phyloP scores from a whole-genome alignment of 2,113 vertebrate genomes.

The Mandrillus leucophaeus region DNA sequence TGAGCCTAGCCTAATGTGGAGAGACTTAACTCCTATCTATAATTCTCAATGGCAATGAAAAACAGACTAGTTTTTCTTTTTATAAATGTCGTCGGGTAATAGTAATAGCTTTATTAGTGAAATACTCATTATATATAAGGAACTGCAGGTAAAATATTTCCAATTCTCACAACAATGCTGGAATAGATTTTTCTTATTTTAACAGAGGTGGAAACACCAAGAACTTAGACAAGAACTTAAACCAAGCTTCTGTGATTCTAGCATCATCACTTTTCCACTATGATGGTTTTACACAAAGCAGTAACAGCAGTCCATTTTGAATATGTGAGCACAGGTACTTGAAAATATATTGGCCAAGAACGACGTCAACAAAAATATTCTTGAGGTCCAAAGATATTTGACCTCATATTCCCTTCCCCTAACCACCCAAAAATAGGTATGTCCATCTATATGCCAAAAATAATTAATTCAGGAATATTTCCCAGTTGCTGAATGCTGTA shows the following conservation, averaged over 20 bases:
- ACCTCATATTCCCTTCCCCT: not conserved
- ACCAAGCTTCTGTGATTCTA: not conserved
- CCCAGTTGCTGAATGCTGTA: not conserved
- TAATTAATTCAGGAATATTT: not conserved
- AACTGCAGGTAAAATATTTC: not conserved
- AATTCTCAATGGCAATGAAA: not conserved
- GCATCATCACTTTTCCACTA: not conserved
- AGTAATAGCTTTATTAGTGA: not conserved
- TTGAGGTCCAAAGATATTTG: not conserved
- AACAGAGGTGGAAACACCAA: not conserved
- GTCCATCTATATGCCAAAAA: not conserved
- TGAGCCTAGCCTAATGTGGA: not conserved
- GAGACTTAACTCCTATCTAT: not conserved
- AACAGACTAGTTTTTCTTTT: not conserved
- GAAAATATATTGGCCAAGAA: not conserved
- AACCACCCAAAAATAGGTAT: fast-evolving
- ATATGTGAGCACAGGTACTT: not conserved
- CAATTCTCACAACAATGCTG: not conserved
- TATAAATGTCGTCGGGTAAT: not conserved
- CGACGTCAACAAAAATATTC: not conserved
- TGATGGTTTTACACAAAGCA: not conserved
- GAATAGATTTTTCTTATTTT: not conserved
- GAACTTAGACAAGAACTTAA: not conserved
- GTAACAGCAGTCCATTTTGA: not conserved
- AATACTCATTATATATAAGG: not conserved